phyloP scores from a whole-genome alignment of 2,797 vertebrate species.

The Emys orbicularis region DNA sequence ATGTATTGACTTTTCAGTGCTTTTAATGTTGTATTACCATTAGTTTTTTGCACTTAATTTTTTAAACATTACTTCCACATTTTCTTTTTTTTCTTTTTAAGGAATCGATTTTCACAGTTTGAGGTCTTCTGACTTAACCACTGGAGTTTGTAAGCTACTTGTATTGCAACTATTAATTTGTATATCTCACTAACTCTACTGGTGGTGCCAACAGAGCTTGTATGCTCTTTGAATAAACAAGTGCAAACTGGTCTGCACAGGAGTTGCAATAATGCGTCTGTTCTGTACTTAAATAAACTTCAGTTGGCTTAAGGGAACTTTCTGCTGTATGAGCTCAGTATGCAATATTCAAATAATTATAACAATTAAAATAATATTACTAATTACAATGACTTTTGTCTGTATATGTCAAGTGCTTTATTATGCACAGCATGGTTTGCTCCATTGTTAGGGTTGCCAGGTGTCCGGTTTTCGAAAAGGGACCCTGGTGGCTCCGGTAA shows the following conservation, averaged over 20 bases:
- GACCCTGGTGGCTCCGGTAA: no score
- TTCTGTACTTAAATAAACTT: background rate
- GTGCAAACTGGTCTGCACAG: background rate
- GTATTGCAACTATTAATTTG: background rate
- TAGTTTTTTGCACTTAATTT: background rate
- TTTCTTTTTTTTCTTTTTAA: background rate
- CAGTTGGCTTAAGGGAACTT: background rate
- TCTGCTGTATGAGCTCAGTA: background rate
- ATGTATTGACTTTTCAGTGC: background rate
- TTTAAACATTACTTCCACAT: background rate
- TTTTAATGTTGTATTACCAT: background rate
- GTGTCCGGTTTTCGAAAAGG: no score
- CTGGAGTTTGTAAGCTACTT: background rate
- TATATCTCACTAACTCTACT: background rate
- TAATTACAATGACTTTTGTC: constrained; percentile 46
- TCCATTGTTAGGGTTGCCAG: no score
- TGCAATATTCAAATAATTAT: background rate
- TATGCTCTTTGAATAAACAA: constrained; percentile 38
- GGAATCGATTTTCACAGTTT: background rate
- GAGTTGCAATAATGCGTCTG: background rate
- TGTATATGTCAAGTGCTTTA: background rate
- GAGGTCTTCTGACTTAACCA: background rate
- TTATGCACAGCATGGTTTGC: no score
- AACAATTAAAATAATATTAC: background rate
- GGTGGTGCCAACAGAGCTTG: background rate